Percentiles rank a stretch among this genome's conserved stretches.
Evolutionary conservation across 2,113 vertebrate genomes (phyloP).

Genomic region (Pelodiscus sinensis): DNA sequence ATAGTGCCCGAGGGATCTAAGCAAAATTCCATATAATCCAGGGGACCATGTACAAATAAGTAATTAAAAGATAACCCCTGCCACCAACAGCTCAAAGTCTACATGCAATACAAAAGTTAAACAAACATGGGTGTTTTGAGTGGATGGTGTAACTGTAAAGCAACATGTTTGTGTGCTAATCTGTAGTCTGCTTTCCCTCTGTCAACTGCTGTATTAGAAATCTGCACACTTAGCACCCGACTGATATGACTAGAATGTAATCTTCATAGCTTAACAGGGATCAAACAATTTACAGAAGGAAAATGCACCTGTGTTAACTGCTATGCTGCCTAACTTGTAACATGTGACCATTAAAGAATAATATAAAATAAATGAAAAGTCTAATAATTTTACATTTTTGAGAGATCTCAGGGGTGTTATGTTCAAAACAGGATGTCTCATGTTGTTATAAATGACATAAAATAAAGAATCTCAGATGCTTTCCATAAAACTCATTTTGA

Average conservation of each 20-base stretch:
- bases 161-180: background rate
- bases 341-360: background rate
- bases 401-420: background rate
- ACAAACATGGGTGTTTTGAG: background rate
- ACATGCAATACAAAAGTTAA: background rate
- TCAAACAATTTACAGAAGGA: background rate
- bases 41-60: background rate
- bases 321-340: background rate
- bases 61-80: background rate
- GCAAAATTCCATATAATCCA: background rate
- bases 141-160: background rate
- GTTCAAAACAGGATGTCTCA: background rate
- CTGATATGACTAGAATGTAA: background rate
- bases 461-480: background rate
- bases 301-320: accelerated
- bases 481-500: background rate
- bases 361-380: background rate
- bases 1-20: background rate
- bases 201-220: background rate
- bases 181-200: background rate
- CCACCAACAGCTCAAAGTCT: background rate
- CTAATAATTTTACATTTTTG: background rate
- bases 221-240: background rate
- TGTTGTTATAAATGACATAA: background rate
- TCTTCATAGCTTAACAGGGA: background rate